phyloP scores from a whole-genome alignment of 2,113 vertebrate species.

The Phainopepla nitens region DNA sequence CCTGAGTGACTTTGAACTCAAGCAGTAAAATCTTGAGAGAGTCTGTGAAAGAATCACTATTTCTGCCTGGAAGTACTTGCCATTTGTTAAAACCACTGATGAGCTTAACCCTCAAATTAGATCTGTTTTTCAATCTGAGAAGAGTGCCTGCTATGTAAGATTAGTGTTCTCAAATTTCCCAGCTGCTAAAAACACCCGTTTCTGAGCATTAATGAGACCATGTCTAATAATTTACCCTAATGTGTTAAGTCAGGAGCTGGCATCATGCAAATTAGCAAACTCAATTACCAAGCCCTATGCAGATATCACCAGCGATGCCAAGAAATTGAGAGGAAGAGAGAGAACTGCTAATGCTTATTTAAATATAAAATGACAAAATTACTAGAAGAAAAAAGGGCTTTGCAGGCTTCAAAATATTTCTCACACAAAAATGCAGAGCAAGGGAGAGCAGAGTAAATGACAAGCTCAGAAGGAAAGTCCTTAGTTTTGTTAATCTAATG shows the following conservation, averaged over 20 bases:
- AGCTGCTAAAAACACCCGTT: background rate
- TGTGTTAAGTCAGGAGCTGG: background rate
- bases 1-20: background rate
- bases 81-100: background rate
- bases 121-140: background rate
- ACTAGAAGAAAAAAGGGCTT: background rate
- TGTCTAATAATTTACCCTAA: background rate
- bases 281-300: background rate
- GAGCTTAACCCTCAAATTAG: background rate
- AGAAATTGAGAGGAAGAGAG: background rate
- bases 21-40: background rate
- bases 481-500: background rate
- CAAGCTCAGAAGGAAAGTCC: background rate
- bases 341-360: background rate
- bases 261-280: background rate
- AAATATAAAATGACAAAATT: constrained; percentile 6
- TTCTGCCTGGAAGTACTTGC: background rate
- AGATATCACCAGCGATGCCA: background rate
- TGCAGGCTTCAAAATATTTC: background rate
- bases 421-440: background rate
- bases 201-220: background rate
- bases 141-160: background rate
- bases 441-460: background rate
- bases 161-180: background rate
- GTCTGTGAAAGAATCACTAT: background rate